Evolutionary conservation across 2,888 invertebrate species (phyloP).

Genomic region (Campoletis raptor): DNA sequence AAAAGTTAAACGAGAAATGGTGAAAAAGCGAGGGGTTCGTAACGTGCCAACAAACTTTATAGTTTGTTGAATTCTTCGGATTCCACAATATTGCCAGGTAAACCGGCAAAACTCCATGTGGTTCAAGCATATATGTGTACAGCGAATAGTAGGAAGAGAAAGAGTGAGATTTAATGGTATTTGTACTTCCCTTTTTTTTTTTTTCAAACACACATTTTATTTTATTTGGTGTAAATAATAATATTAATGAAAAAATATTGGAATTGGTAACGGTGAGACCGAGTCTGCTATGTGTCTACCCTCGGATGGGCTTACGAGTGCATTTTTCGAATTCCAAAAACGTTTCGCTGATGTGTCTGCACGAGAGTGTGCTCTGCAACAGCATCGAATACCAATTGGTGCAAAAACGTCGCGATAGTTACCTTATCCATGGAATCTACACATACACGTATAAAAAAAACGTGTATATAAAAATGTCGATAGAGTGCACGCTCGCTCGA

Average conservation of each 20-base stretch:
- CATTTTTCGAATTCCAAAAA: slow-evolving; percentile 62
- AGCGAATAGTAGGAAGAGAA: not conserved
- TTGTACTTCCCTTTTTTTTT: slow-evolving; percentile 6
- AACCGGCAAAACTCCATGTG: slow-evolving; percentile 28
- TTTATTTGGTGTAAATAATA: slow-evolving; percentile 46
- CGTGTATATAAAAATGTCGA: not conserved
- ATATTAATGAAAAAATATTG: slow-evolving; percentile 44
- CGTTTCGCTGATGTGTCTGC: slow-evolving; percentile 30
- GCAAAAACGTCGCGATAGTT: slow-evolving; percentile 1
- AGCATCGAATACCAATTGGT: slow-evolving; percentile 59
- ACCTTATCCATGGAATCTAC: not conserved
- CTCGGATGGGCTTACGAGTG: slow-evolving; percentile 31
- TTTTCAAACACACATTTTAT: slow-evolving; percentile 10
- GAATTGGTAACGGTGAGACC: slow-evolving; percentile 10
- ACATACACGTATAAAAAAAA: not conserved
- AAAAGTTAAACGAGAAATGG: slow-evolving; percentile 59
- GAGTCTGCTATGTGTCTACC: slow-evolving; percentile 4
- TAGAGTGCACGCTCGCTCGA: slow-evolving; percentile 6
- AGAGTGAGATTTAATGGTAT: slow-evolving; percentile 54
- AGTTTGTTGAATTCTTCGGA: slow-evolving; percentile 68
- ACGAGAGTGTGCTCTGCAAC: slow-evolving; percentile 22
- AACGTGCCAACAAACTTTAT: slow-evolving; percentile 67
- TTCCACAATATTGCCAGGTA: slow-evolving; percentile 64
- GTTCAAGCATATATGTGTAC: not conserved
- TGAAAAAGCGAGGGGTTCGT: slow-evolving; percentile 35